These are phyloP conservation scores for Peribatodes rhomboidaria DNA, from an alignment of 2,888 invertebrate species.

Conservation along the genomic window DNA sequence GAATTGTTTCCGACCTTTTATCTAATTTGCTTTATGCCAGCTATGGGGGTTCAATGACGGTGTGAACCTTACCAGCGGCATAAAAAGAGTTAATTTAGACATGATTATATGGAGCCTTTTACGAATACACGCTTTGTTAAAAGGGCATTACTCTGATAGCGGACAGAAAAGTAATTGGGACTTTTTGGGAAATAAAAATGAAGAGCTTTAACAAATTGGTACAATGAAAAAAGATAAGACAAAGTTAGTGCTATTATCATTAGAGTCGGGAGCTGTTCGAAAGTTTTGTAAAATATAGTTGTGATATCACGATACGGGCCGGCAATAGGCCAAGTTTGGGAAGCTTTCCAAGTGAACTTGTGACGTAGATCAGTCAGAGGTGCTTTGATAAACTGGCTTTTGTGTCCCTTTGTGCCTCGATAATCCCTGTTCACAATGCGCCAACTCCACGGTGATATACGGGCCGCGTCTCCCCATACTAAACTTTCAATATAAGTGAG, in stretches of 20 bases:
- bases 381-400: constrained; percentile 77
- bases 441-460: constrained; percentile 57
- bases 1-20: constrained; percentile 49
- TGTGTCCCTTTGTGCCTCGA: constrained; percentile 74
- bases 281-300: constrained; percentile 50
- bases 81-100: constrained; percentile 46
- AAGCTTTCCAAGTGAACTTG: constrained; percentile 62
- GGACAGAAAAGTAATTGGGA: constrained; percentile 34
- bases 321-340: constrained; percentile 59
- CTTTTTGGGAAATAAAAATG: constrained; percentile 40
- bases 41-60: constrained; percentile 43
- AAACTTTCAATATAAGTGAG: constrained; percentile 54
- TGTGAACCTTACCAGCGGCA: constrained; percentile 36
- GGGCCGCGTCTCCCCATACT: constrained; percentile 59
- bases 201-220: constrained; percentile 46
- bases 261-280: constrained; percentile 44
- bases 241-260: constrained; percentile 45
- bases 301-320: constrained; percentile 53
- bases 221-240: constrained; percentile 48
- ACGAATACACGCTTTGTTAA: constrained; percentile 30
- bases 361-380: constrained; percentile 64
- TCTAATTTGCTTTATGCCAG: constrained; percentile 44
- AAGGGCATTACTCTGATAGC: constrained; percentile 23
- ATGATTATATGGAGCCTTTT: constrained; percentile 34
- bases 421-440: constrained; percentile 68